Base-by-base conservation (phyloP, 2,888 invertebrate genomes). In the Podotricha telesiphe region DNA sequence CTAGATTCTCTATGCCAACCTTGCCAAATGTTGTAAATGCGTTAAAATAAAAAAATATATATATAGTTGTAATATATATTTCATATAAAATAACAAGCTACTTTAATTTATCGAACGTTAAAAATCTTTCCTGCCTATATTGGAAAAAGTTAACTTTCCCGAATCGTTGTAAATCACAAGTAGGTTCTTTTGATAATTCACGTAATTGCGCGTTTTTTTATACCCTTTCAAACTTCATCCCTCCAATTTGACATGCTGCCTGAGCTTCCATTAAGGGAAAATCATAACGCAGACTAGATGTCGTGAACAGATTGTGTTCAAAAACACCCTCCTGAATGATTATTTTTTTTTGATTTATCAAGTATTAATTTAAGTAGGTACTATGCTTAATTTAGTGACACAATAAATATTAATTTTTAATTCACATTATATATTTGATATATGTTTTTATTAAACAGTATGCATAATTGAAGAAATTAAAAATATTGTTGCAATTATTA, bases 131-230 rank as follows among this genome's bases (percentile, higher is more conserved):
- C 28, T 34, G 53, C 28, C 53, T 53, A 53, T 17, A 53, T 53
- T 34, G 34, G 34, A 34, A 53, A 53, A 55, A 55, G 34, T 55
- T 20, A 59, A 59, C 22, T 22, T 59, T 45, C 8, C 22, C 45
- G 59, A 42, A 45, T 10, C 48, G 34, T 17, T 62, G 28, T 48
- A 47, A 62, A 13, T 62, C 28, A 50, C 48, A 62, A 50, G 48
- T 62, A 20, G 59, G 22, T 45, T 45, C 59, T 50, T 62, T 50
- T 48, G 48, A 62, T 62, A 17, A 62, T 62, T 62, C 20, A 17
- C 48, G 62, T 62, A 62, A 62, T 62, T 34, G 62, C 48, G 50
- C 47, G 50, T 62, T 50, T 62, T n/a, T 59, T 62, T 62, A 62
- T 50, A 34, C 62, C 62, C 62, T 48, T 62, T 50, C 48, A 48